Evolutionary conservation across 30 jellyfish, hydroid and myxozoan genomes (phyloP).

Genomic region (Sanderia malayensis): DNA sequence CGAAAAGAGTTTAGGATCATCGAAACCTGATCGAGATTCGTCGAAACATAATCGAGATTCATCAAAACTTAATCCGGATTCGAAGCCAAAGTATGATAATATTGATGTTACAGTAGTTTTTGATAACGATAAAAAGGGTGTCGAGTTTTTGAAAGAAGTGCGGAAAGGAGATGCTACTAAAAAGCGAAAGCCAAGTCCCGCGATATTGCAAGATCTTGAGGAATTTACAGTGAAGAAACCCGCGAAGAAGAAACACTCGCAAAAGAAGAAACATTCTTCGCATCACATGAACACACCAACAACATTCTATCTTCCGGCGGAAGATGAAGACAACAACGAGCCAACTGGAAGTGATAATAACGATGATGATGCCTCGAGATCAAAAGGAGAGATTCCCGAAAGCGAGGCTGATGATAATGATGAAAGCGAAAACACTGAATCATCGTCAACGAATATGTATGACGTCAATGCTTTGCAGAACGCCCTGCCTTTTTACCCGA

Average conservation of each 20-base stretch:
- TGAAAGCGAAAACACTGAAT: slow-evolving; percentile 28
- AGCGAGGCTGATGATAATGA: slow-evolving; percentile 46
- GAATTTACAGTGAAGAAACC: slow-evolving; percentile 1
- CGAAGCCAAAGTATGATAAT: slow-evolving; percentile 26
- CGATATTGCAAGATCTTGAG: slow-evolving; percentile 4
- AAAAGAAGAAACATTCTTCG: not conserved
- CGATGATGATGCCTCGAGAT: slow-evolving; percentile 50
- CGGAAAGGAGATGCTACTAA: not conserved
- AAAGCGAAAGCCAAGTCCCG: not conserved
- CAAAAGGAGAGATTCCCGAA: slow-evolving; percentile 69
- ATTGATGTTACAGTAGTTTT: slow-evolving; percentile 70
- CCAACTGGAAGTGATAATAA: too few species aligned
- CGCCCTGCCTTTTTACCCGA: slow-evolving; percentile 60
- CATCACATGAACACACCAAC: slow-evolving; percentile 13
- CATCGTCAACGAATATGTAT: slow-evolving; percentile 32
- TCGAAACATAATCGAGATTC: not conserved
- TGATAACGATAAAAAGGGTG: slow-evolving; percentile 43
- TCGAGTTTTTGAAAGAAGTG: slow-evolving; percentile 28
- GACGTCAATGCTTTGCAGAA: slow-evolving; percentile 44
- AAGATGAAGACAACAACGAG: slow-evolving; percentile 34
- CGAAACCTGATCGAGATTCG: not conserved
- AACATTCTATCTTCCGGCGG: slow-evolving; percentile 17
- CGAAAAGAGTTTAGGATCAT: not conserved
- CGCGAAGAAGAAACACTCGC: not conserved
- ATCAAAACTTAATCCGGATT: slow-evolving; percentile 2